phyloP scores from a whole-genome alignment of 2,113 vertebrate species.

The Chaetops frenatus region DNA sequence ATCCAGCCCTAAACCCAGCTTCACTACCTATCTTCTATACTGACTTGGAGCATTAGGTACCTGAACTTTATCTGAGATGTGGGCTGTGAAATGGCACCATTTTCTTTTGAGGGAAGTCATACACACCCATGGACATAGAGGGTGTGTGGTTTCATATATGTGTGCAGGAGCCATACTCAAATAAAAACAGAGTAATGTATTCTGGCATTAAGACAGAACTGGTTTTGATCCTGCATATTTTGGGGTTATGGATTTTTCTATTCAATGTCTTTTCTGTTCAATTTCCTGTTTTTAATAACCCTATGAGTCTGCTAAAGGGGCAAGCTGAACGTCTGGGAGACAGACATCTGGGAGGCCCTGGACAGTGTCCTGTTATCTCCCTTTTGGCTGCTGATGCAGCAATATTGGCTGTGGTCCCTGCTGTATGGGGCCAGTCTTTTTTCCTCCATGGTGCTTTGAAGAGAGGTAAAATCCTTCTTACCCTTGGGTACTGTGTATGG shows the following conservation, averaged over 20 bases:
- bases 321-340: accelerated
- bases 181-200: background rate
- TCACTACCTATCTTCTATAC: background rate
- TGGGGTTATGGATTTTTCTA: background rate
- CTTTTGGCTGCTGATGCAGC: background rate
- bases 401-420: background rate
- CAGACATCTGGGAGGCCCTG: too few species aligned
- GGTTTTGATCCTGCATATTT: background rate
- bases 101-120: background rate
- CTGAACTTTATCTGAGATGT: background rate
- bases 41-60: background rate
- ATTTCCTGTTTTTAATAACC: background rate
- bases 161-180: background rate
- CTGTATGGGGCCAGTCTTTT: accelerated
- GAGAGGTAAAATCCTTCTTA: background rate
- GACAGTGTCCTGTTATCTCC: background rate
- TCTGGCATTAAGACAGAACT: background rate
- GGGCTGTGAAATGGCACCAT: background rate
- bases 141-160: accelerated
- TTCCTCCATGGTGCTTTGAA: background rate
- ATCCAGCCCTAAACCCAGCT: background rate
- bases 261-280: background rate
- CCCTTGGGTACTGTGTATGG: background rate
- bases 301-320: background rate
- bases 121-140: accelerated